Evolutionary conservation across 2,888 invertebrate species (phyloP), one percentile per base, ranked within the genome.

Genomic region (Acronicta leporina): DNA sequence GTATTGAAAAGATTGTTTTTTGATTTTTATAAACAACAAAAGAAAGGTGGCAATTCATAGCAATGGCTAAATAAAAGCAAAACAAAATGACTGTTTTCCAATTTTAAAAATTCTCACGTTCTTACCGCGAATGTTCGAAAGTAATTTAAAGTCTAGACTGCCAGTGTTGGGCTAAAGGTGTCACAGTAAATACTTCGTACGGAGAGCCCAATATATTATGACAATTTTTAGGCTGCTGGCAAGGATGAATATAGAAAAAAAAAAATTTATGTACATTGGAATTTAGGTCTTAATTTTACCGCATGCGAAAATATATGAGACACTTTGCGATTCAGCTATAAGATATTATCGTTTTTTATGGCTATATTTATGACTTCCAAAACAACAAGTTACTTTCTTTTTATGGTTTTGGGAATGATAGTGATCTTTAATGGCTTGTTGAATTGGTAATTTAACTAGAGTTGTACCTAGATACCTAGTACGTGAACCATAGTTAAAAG

Each of bases 61-160:
- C 20, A 20, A 4, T 4, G 20, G 20, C 8, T 10, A 49, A 50
- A 40, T 44, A 54, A 43, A 16, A 15, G 41, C 16, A 25, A 43
- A 45, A 69, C 48, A 9, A 52, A 58, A 56, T 20, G 13, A 38
- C 55, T 40, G 27, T 52, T 48, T 15, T n/a, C 20, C 45, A 64
- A 45, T 71, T 71, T 41, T 0, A 15, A 71, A 61, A 44, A 53
- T 15, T 27, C 27, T 66, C 68, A 69, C 66, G 55, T 69, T 27
- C 25, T 44, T 41, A 13, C 42, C 51, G 30, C 25, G 30, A 44
- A 51, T 13, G 50, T 43, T 54, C 7, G 16, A 46, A 58, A 63
- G 52, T 58, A 48, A 67, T 67, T 72, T 56, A 33, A 44, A 55
- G 67, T 72, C 67, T 70, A 62, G 73, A 63, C 57, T 14, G 42